Evolutionary conservation across 1,140 invertebrate genomes (phyloP).

Genomic region (Amyelois transitella): DNA sequence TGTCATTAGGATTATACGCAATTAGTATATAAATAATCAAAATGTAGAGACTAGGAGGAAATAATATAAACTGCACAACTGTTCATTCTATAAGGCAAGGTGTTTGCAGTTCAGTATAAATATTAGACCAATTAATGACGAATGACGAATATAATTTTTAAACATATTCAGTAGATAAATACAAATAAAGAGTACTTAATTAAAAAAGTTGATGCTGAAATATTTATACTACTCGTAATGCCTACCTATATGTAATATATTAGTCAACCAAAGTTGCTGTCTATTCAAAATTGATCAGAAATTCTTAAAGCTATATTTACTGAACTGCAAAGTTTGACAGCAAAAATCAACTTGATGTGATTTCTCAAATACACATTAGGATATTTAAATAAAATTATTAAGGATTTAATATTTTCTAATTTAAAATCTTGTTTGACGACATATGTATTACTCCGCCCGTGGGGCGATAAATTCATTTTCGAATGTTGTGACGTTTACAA

Average conservation of each 20-base stretch:
- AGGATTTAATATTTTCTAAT: neutral
- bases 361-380: slow-evolving; percentile 9
- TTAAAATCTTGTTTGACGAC: neutral
- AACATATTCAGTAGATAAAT: too few species aligned
- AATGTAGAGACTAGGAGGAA: slow-evolving; percentile 35
- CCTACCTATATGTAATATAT: too few species aligned
- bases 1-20: slow-evolving; percentile 37
- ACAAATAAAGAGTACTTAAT: too few species aligned
- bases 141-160: too few species aligned
- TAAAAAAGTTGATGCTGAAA: too few species aligned
- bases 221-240: too few species aligned
- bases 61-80: slow-evolving; percentile 42
- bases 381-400: slow-evolving; percentile 1
- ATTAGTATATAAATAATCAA: slow-evolving; percentile 37
- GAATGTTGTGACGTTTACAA: slow-evolving; percentile 47
- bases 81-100: slow-evolving; percentile 36
- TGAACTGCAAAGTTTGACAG: neutral
- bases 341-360: neutral
- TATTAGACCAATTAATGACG: neutral
- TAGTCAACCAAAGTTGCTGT: too few species aligned
- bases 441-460: slow-evolving; percentile 20
- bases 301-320: neutral
- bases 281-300: too few species aligned
- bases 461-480: slow-evolving; percentile 34
- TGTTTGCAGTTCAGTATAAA: slow-evolving; percentile 10